A percentile compares a stretch with the other conserved stretches of the same genome.
Evolutionary conservation across 2,113 vertebrate species (phyloP).

Genomic region (Neopipo cinnamomea): DNA sequence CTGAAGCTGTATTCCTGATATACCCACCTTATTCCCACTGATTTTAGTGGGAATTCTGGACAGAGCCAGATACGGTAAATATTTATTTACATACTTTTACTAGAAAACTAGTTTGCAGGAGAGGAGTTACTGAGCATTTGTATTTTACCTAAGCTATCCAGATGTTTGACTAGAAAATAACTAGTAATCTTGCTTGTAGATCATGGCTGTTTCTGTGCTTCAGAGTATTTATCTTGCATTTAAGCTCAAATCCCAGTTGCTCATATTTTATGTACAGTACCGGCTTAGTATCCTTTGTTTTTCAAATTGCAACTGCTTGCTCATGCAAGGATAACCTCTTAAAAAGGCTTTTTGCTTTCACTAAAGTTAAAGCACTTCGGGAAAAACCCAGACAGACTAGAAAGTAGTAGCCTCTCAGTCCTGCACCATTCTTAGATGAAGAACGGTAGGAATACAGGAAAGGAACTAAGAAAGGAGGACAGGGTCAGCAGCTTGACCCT

Average conservation of each 20-base stretch:
- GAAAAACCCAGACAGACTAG: background rate
- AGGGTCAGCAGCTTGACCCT: conserved; percentile 45
- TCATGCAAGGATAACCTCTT: background rate
- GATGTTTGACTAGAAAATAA: background rate
- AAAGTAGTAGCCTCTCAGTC: background rate
- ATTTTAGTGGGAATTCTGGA: background rate
- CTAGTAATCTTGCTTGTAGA: background rate
- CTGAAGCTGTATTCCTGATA: background rate
- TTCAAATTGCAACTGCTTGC: background rate
- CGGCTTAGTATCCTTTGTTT: background rate
- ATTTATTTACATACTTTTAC: background rate
- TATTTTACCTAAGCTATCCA: background rate
- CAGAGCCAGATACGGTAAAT: background rate
- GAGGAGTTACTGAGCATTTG: background rate
- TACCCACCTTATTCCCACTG: background rate
- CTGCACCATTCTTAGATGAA: background rate
- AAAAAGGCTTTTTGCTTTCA: background rate
- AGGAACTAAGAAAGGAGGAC: conserved; percentile 27
- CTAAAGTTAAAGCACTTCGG: background rate
- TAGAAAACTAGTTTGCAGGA: background rate
- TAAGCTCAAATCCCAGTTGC: background rate
- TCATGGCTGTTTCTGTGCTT: background rate
- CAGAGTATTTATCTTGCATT: background rate
- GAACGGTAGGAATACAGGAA: background rate
- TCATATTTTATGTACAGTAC: background rate